These are phyloP conservation scores for Drosophila kanapiae DNA, from an alignment of 1,140 invertebrate species.

Conservation along the genomic window DNA sequence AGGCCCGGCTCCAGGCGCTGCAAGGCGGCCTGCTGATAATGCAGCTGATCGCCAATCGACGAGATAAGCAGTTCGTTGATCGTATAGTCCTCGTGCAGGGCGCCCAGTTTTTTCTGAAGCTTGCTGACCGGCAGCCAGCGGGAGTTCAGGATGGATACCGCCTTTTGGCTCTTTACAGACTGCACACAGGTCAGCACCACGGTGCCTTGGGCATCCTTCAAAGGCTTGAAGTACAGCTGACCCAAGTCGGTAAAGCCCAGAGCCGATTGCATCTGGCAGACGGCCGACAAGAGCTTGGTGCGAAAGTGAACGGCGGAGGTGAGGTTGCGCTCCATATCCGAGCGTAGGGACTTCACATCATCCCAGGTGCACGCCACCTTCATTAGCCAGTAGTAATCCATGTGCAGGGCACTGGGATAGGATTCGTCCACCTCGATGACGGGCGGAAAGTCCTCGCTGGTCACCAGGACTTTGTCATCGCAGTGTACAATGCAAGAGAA, in stretches of 20 bases:
- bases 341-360: conserved; percentile 94
- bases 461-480: conserved; percentile 97
- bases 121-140: conserved; percentile 95
- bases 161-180: conserved; percentile 93
- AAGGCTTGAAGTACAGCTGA: conserved; percentile 95
- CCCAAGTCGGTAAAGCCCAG: conserved; percentile 94
- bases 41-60: conserved; percentile 95
- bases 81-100: conserved; percentile 89
- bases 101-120: conserved; percentile 87
- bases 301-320: conserved; percentile 96
- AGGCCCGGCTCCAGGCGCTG: conserved; percentile 93
- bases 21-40: conserved; percentile 94
- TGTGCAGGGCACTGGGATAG: conserved; percentile 95
- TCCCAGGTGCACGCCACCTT: conserved; percentile 99
- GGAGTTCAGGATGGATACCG: conserved; percentile 93
- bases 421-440: conserved; percentile 98
- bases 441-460: conserved; percentile 97
- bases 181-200: conserved; percentile 96
- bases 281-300: conserved; percentile 95
- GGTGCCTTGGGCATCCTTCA: conserved; percentile 94
- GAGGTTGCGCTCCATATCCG: conserved; percentile 97
- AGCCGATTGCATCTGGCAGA: conserved; percentile 96
- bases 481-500: conserved; percentile 96
- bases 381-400: conserved; percentile 98
- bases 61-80: conserved; percentile 93